Base-by-base conservation (phyloP, 2,113 vertebrate species). In the Rhizomys pruinosus region DNA sequence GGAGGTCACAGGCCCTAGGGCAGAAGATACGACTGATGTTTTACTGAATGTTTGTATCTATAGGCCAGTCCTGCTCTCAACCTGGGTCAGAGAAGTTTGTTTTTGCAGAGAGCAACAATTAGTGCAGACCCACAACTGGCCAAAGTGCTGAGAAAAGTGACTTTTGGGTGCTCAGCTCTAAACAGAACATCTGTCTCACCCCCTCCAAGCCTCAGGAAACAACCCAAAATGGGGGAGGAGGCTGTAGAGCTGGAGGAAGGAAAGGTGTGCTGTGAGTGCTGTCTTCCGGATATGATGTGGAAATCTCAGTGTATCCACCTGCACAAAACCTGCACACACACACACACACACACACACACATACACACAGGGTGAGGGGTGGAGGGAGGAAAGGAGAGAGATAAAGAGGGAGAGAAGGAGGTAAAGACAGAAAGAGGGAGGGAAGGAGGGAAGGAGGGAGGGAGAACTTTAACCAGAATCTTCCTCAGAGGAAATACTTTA, bases 401-500 rank as follows among this genome's bases (percentile, higher is more conserved):
- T 25, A 64, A 3, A 61, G 15, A 61, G 15, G 59, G 59, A 64
- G 27, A 7, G 5, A 47, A 2, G 32, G 80, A 34, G 32, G 1
- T n/a, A n/a, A n/a, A n/a, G n/a, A n/a, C n/a, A n/a, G n/a, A n/a
- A n/a, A n/a, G n/a, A 44, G 27, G 44, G 47, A 84, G 11, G 6
- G 39, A 64, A 3, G 16, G 15, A 61, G 15, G 59, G 59, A 64
- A 64, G 25, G 5, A 47, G 5, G 32, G 80, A 34, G 32, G 1
- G 5, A 22, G 12, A 68, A 66, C n/a, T 34, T 42, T 52, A 34
- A 86, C 32, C 72, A 63, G 13, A 2, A 4, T 39, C 55, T 16
- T 72, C 89, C 68, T 44, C 19, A 72, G 44, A 85, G 27, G 90
- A 95, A 91, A 88, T 25, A 68, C 10, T 32, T 44, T 34, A 64